Conservation (phyloP, 2,797 vertebrate genomes). For the Pseudochirops corinnae region DNA sequence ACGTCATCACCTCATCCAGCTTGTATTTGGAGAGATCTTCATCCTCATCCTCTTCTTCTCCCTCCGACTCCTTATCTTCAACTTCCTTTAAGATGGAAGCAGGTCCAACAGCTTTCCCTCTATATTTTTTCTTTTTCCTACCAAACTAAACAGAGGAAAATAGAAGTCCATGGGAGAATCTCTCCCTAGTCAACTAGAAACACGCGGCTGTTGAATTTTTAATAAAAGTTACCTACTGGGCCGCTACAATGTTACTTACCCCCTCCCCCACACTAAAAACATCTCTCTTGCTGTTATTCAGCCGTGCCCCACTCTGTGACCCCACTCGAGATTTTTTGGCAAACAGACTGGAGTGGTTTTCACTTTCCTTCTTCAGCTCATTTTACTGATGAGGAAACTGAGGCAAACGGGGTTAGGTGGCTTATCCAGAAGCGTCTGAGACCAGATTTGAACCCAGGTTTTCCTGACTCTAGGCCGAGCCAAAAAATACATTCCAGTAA, state of each 20-base stretch:
- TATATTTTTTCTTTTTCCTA: constrained; percentile 98
- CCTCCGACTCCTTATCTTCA: constrained; percentile 92
- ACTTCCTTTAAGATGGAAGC: constrained; percentile 88
- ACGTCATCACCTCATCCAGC: constrained; percentile 91
- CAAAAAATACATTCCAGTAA: not conserved
- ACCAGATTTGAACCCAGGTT: not conserved
- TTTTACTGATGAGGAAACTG: not conserved
- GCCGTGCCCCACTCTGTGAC: not conserved
- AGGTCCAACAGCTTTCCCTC: constrained; percentile 90
- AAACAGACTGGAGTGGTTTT: not conserved
- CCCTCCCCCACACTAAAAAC: not conserved
- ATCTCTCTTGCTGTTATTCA: not conserved
- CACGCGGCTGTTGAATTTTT: not conserved
- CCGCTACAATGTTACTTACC: not conserved
- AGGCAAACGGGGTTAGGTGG: not conserved
- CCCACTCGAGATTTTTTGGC: not conserved
- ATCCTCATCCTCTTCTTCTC: constrained; percentile 93
- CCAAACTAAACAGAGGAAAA: constrained; percentile 90
- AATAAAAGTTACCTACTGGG: not conserved
- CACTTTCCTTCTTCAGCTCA: not conserved
- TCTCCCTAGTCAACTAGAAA: not conserved
- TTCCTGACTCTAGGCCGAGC: not conserved
- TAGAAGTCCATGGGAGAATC: constrained; percentile 23
- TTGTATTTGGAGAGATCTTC: constrained; percentile 99
- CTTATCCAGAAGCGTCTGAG: not conserved